Evolutionary conservation across 2,888 invertebrate genomes (phyloP).

Genomic region (Dryobota labecula): DNA sequence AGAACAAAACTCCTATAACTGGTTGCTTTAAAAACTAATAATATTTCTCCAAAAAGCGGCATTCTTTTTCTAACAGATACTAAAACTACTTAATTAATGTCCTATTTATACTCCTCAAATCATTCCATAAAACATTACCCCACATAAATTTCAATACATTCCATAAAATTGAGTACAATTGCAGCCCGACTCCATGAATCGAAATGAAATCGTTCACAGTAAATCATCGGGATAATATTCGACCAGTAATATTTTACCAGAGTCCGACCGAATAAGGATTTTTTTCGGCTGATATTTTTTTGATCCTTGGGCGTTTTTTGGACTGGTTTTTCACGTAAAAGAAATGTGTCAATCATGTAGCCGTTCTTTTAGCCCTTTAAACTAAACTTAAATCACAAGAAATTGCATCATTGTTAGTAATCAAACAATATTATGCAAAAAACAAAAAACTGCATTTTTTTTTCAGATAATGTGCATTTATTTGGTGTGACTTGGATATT

Average conservation of each 20-base stretch:
- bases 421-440: neutral
- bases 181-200: neutral
- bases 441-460: neutral
- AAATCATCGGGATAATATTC: conserved; percentile 38
- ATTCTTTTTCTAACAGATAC: too few relatives aligned
- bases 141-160: conserved; percentile 31
- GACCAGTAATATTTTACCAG: conserved; percentile 40
- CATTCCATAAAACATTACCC: neutral
- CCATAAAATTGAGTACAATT: conserved; percentile 2
- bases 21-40: neutral
- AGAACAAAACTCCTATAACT: too few relatives aligned
- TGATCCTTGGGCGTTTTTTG: too few relatives aligned
- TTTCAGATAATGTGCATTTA: neutral
- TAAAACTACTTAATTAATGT: neutral
- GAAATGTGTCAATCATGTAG: neutral
- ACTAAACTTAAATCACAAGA: too few relatives aligned
- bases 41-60: too few relatives aligned
- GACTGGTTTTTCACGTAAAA: too few relatives aligned
- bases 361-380: too few relatives aligned
- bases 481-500: too few relatives aligned
- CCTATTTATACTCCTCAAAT: neutral
- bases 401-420: too few relatives aligned
- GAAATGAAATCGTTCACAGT: conserved; percentile 44
- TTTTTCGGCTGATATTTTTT: too few relatives aligned
- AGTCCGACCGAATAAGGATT: neutral